Evolutionary conservation across 2,888 invertebrate genomes (phyloP), one percentile per base, ranked within the genome.

Genomic region (Lepidochrysops patricia): DNA sequence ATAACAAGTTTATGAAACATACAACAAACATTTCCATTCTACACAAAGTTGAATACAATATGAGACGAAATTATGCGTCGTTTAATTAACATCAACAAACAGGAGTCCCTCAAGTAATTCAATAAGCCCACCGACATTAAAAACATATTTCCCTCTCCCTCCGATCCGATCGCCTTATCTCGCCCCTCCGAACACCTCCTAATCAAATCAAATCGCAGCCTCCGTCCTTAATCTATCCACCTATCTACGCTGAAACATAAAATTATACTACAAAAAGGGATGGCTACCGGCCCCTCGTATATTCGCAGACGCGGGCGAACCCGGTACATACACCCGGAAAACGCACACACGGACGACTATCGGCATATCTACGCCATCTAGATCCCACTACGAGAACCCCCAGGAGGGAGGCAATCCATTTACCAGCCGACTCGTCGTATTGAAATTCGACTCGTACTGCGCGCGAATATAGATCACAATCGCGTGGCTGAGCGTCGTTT

Each of bases 121-220:
- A 88, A 89, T 89, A 84, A 87, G 76, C 79, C 79, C 83, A 75
- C 80, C 82, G 82, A 80, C 86, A 88, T 89, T 88, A 86, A 86
- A 87, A 88, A 89, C 88, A 89, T 88, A 89, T 89, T 89, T 88
- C 84, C 83, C 86, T 84, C 68, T 66, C 66, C 74, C 71, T 70
- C 77, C 72, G 86, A 85, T 85, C 86, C 87, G 86, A 88, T 89
- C 88, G 74, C 74, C 78, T 86, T 87, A 88, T 88, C 88, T 85
- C 82, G 73, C 73, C 80, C 84, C 81, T 73, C 71, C 77, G 74
- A 86, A 88, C 88, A 89, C 88, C 88, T 87, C 84, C 87, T 87
- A 88, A 89, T 88, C 88, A 87, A 88, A 89, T 89, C 87, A 87
- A 89, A 89, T 89, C 88, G 79, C 88, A 87, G 85, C 84, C 86